phyloP scores from a whole-genome alignment of 2,888 invertebrate genomes.

The Euspilapteryx auroguttella region DNA sequence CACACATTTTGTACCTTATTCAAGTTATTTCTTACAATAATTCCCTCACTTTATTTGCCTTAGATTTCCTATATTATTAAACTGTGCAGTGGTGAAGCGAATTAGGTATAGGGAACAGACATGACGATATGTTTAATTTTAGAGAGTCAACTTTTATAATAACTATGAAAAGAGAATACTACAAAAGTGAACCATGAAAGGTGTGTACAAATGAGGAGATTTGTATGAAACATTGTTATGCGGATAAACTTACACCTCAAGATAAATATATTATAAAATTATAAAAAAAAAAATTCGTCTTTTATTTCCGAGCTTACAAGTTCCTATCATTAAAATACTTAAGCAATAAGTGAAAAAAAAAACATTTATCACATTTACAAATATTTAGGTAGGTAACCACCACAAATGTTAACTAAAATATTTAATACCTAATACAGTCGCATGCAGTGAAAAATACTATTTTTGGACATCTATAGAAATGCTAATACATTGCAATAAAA shows the following conservation, averaged over 20 bases:
- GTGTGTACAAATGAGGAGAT: conserved; percentile 61
- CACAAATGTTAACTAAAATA: no score
- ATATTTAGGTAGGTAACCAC: no score
- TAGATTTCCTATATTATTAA: no score
- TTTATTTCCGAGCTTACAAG: conserved; percentile 44
- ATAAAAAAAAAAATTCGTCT: conserved; percentile 26
- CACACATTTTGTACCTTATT: conserved; percentile 42
- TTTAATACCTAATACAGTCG: no score
- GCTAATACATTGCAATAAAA: no score
- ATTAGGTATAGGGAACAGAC: conserved; percentile 58
- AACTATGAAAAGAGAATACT: conserved; percentile 25
- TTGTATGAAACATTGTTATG: conserved; percentile 63
- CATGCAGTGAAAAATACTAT: no score
- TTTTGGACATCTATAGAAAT: no score
- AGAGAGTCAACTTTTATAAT: conserved; percentile 58
- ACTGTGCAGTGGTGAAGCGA: conserved; percentile 51
- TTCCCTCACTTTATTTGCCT: conserved; percentile 40
- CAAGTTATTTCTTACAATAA: conserved; percentile 24
- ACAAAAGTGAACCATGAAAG: conserved; percentile 52
- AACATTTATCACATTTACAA: no score
- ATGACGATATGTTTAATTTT: conserved; percentile 59
- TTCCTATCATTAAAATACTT: no score
- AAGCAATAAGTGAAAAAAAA: no score
- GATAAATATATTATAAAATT: conserved; percentile 45
- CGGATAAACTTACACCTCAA: conserved; percentile 63